Conservation (phyloP, 2,888 invertebrate genomes). For the Aphodius sticticus region DNA sequence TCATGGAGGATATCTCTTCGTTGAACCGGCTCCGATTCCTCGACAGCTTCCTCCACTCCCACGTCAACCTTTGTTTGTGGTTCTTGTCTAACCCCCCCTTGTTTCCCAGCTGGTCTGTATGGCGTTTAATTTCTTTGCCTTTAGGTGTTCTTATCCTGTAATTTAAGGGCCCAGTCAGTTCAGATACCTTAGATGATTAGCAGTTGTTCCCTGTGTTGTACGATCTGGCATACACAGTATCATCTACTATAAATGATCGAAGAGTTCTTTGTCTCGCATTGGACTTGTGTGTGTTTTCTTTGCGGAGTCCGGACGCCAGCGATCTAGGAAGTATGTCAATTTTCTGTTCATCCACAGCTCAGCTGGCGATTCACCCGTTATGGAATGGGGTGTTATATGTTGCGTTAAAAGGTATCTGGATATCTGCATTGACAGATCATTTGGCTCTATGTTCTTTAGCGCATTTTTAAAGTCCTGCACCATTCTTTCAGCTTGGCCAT, state of each 20-base stretch:
- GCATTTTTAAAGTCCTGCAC: too few relatives aligned
- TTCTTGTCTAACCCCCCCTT: not conserved
- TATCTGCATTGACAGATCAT: too few relatives aligned
- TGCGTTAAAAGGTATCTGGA: conserved; percentile 31
- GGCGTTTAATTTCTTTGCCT: not conserved
- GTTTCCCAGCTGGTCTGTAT: conserved; percentile 7
- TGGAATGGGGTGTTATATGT: conserved; percentile 38
- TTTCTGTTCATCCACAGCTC: conserved; percentile 36
- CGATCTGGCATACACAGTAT: not conserved
- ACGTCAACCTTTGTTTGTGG: too few relatives aligned
- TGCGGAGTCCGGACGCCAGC: not conserved
- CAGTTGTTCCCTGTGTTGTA: conserved; percentile 4
- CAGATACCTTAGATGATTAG: not conserved
- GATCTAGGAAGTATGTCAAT: not conserved
- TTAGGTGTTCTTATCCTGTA: conserved; percentile 7
- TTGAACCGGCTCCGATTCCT: too few relatives aligned
- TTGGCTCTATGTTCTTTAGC: too few relatives aligned
- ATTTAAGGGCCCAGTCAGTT: not conserved
- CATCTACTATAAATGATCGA: not conserved
- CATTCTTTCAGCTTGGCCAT: too few relatives aligned
- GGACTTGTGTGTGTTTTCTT: not conserved
- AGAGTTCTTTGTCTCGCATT: not conserved
- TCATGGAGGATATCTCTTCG: too few relatives aligned
- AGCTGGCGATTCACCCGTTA: conserved; percentile 38
- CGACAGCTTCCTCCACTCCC: too few relatives aligned